Conservation (phyloP, 2,888 invertebrate genomes). For the Ophioninae sp. region DNA sequence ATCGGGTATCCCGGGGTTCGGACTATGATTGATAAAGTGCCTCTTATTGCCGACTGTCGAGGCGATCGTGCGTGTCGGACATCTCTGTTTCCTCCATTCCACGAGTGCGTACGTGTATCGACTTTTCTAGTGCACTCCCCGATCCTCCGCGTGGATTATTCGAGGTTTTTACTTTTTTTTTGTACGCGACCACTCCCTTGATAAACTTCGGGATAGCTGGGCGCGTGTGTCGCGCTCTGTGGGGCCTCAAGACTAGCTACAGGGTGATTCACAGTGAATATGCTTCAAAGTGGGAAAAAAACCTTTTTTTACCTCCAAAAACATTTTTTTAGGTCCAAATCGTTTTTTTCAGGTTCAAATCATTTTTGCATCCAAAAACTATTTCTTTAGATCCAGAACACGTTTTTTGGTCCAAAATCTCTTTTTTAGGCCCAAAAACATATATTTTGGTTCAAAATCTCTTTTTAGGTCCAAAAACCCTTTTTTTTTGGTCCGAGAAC, state of each 20-base stretch:
- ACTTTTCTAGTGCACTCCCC: background rate
- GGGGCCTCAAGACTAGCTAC: background rate
- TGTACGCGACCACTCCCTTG: background rate
- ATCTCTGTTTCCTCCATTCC: slow-evolving; percentile 42
- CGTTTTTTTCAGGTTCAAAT: no score
- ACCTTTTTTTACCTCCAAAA: no score
- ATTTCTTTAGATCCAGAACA: no score
- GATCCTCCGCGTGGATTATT: background rate
- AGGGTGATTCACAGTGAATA: background rate
- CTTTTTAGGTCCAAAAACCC: no score
- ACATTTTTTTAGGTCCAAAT: no score
- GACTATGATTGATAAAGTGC: slow-evolving; percentile 62
- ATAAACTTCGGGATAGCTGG: slow-evolving; percentile 1
- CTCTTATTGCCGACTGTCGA: slow-evolving; percentile 50
- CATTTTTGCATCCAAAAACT: no score
- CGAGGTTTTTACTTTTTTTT: background rate
- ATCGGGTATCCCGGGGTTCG: slow-evolving; percentile 18
- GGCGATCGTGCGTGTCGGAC: slow-evolving; percentile 36
- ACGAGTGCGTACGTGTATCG: background rate
- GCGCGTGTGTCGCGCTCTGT: background rate
- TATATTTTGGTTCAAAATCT: no score
- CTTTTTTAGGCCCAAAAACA: no score
- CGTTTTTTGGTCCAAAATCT: no score
- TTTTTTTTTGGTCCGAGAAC: no score
- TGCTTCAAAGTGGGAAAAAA: no score